A percentile compares a stretch with the other conserved stretches of the same genome.
phyloP scores from a whole-genome alignment of 2,888 invertebrate genomes.

The Aphidius colemani region DNA sequence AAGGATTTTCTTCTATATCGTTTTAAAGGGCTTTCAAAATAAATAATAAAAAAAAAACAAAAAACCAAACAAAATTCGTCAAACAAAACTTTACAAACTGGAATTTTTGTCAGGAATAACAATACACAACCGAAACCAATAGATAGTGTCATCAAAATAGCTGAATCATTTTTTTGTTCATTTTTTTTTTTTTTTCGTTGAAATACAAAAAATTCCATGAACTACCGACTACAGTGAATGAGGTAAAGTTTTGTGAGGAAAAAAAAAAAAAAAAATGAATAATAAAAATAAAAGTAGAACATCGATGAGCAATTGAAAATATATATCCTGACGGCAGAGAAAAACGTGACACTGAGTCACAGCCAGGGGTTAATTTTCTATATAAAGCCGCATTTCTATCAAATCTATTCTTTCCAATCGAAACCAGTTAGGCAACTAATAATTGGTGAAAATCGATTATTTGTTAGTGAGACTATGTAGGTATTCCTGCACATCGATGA shows the following conservation, averaged over 20 bases:
- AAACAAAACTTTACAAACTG: not conserved
- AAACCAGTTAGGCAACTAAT: slow-evolving; percentile 54
- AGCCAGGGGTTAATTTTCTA: slow-evolving; percentile 45
- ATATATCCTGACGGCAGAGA: slow-evolving; percentile 41
- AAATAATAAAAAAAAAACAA: too few relatives aligned
- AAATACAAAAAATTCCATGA: slow-evolving; percentile 14
- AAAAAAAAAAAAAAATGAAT: slow-evolving; percentile 17
- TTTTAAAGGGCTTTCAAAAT: too few relatives aligned
- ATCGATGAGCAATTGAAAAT: slow-evolving; percentile 26
- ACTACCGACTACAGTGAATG: slow-evolving; percentile 23
- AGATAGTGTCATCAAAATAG: too few relatives aligned
- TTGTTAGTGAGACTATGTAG: slow-evolving; percentile 19
- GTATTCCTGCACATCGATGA: too few relatives aligned
- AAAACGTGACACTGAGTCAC: slow-evolving; percentile 40
- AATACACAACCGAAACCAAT: too few relatives aligned
- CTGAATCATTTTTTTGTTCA: too few relatives aligned
- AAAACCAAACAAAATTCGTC: not conserved
- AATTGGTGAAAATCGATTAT: slow-evolving; percentile 53
- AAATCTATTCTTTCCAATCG: slow-evolving; percentile 51
- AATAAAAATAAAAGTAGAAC: slow-evolving; percentile 23
- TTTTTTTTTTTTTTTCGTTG: not conserved
- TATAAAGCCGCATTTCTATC: slow-evolving; percentile 51
- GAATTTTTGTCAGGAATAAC: not conserved
- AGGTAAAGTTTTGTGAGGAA: slow-evolving; percentile 3
- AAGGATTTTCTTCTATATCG: too few relatives aligned